Evolutionary conservation across 2,113 vertebrate species (phyloP).

Genomic region (Chrysochloris asiatica): DNA sequence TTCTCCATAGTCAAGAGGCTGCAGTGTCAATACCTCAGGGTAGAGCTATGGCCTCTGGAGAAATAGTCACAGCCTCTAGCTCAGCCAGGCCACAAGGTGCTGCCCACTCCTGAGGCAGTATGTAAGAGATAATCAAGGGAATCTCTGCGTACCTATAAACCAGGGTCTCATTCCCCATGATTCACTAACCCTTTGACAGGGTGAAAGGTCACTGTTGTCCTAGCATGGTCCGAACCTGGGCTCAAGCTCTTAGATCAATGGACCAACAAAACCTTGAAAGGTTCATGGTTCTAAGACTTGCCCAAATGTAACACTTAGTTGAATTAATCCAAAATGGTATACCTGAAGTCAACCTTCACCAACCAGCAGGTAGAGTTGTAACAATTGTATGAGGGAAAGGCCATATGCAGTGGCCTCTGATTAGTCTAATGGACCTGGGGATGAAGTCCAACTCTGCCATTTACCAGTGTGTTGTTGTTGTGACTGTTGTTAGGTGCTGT

Average conservation of each 20-base stretch:
- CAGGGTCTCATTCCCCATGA: background rate
- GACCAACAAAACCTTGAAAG: no score
- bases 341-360: background rate
- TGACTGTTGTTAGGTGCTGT: no score
- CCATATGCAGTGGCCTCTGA: background rate
- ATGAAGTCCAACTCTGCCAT: background rate
- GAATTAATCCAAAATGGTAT: background rate
- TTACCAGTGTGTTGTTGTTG: no score
- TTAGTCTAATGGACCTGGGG: background rate
- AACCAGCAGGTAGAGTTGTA: background rate
- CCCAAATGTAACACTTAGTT: background rate
- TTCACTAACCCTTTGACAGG: background rate
- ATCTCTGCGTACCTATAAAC: background rate
- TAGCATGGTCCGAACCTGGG: background rate
- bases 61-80: background rate
- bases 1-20: background rate
- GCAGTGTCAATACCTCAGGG: background rate
- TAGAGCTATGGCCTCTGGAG: background rate
- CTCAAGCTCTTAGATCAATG: background rate
- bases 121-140: background rate
- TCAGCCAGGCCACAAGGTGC: no score
- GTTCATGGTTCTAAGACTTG: constrained; percentile 3
- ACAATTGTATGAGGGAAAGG: background rate
- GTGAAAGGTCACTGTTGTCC: background rate
- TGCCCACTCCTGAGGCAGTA: background rate